phyloP scores from a whole-genome alignment of 2,113 vertebrate species.

The Gasterosteus nipponicus region DNA sequence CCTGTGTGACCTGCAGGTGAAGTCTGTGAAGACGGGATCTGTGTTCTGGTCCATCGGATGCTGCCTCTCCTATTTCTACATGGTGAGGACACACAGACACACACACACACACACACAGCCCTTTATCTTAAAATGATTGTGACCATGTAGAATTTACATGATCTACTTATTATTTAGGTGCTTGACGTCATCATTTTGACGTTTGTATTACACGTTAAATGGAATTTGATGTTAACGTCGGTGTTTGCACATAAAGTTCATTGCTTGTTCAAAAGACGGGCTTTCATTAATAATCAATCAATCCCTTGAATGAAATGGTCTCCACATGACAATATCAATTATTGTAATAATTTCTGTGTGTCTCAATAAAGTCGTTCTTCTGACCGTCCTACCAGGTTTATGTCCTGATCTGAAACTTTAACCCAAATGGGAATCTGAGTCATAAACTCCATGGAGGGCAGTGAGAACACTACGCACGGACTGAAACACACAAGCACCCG shows the following conservation, averaged over 20 bases:
- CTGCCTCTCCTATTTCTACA: conserved; percentile 97
- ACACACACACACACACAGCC: no score
- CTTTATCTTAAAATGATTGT: no score
- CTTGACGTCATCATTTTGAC: neutral
- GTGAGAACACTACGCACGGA: neutral
- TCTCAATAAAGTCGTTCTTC: neutral
- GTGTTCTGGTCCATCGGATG: conserved; percentile 98
- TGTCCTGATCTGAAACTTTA: neutral
- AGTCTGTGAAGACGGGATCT: conserved; percentile 96
- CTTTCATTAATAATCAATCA: no score
- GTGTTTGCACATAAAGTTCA: no score
- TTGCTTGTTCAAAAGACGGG: no score
- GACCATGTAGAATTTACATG: neutral
- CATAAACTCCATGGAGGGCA: neutral
- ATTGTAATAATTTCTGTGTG: no score
- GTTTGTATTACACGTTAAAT: neutral
- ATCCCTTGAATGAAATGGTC: no score
- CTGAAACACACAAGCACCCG: neutral
- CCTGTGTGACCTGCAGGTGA: conserved; percentile 82
- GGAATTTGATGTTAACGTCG: neutral
- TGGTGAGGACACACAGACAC: conserved; percentile 83
- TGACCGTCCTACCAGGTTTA: neutral
- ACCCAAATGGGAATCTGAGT: neutral
- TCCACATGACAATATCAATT: no score
- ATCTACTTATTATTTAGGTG: neutral